Evolutionary conservation across 2,113 vertebrate genomes (phyloP).

Genomic region (Sigmodon hispidus): DNA sequence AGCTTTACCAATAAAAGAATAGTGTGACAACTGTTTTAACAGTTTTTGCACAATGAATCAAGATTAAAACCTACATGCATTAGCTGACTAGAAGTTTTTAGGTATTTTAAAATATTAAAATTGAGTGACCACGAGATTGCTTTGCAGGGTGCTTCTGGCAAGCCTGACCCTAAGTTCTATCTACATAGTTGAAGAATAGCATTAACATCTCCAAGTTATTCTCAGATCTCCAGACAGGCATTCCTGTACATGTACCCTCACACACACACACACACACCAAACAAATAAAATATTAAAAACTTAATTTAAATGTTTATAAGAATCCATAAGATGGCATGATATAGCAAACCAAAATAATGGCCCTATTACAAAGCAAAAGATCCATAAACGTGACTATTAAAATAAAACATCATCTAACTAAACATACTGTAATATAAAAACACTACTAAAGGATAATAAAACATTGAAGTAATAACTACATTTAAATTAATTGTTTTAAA

Average conservation of each 20-base stretch:
- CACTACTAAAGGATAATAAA: not conserved
- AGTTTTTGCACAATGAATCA: not conserved
- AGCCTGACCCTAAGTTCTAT: not conserved
- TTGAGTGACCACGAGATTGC: not conserved
- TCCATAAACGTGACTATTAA: not conserved
- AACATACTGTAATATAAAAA: conserved; percentile 34
- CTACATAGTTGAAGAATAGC: not conserved
- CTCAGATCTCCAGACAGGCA: not conserved
- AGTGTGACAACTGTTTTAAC: not conserved
- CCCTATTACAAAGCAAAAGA: not conserved
- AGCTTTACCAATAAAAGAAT: not conserved
- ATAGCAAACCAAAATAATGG: conserved; percentile 13
- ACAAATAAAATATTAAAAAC: not conserved
- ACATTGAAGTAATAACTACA: not conserved
- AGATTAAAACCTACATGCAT: not conserved
- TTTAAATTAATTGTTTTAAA: conserved; percentile 38
- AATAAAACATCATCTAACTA: not conserved
- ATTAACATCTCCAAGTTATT: not conserved
- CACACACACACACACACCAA: not conserved
- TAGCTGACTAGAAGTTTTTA: not conserved
- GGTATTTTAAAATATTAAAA: not conserved
- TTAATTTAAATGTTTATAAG: not conserved
- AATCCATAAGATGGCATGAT: not conserved
- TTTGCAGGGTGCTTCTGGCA: not conserved
- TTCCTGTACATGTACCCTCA: rapidly evolving